A percentile compares a stretch with the other conserved stretches of the same genome.
phyloP scores from a whole-genome alignment of 2,797 vertebrate genomes.

The Danio jaintianensis region DNA sequence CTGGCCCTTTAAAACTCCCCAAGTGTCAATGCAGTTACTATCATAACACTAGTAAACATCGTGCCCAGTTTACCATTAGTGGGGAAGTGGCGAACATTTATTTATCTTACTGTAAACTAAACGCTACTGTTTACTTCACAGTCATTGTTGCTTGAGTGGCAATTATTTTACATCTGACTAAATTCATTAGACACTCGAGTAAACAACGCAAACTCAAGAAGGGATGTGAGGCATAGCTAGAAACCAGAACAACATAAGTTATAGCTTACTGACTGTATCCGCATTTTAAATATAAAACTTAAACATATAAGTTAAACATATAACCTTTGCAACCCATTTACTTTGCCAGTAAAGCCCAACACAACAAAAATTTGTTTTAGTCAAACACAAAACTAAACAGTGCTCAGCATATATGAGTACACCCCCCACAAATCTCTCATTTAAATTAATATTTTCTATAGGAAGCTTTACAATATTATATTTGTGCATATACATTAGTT shows the following conservation, averaged over 20 bases:
- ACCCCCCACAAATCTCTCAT: too few species aligned
- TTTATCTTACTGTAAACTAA: slow-evolving; percentile 5
- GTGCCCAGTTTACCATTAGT: neutral
- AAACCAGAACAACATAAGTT: neutral
- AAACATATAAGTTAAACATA: too few species aligned
- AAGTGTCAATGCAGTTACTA: slow-evolving; percentile 3
- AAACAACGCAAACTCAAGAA: slow-evolving; percentile 4
- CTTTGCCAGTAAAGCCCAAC: too few species aligned
- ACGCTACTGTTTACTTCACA: slow-evolving; percentile 1
- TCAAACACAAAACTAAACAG: too few species aligned
- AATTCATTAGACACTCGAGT: slow-evolving; percentile 10
- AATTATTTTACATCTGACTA: slow-evolving; percentile 20
- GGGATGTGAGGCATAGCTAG: neutral
- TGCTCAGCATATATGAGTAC: too few species aligned
- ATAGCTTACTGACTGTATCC: too few species aligned
- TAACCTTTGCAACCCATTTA: too few species aligned
- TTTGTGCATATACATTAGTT: too few species aligned
- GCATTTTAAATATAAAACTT: too few species aligned
- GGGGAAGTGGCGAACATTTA: neutral
- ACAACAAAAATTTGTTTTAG: too few species aligned
- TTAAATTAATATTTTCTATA: too few species aligned
- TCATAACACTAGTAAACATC: slow-evolving; percentile 24
- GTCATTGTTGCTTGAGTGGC: neutral
- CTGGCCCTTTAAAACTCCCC: slow-evolving; percentile 1
- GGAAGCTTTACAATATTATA: too few species aligned